Base-by-base conservation (phyloP, 2,113 vertebrate species). In the Anolis sagrei region DNA sequence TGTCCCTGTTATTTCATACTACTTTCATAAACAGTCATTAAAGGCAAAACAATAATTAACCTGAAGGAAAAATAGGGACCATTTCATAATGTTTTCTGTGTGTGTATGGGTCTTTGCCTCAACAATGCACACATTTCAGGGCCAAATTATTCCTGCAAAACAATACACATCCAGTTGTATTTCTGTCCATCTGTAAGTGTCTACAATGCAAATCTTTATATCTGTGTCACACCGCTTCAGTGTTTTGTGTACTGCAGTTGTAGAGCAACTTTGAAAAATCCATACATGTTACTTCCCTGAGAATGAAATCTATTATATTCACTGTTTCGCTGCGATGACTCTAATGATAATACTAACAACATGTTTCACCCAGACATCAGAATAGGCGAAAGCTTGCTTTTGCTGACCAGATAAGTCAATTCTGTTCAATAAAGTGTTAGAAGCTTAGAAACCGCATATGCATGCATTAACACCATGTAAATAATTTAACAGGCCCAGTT, bases 211-310 rank as follows among this genome's bases (percentile, higher is more conserved):
- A 25, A 77, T 70, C 78, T 86, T 49, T 14, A 36, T 81, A 54
- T 0, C 0, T 3, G 8, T 0, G 1, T n/a, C 4, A 19, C 49
- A 6, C 62, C 61, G 5, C 18, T 44, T 32, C 10, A 36, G 3
- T 49, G 36, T 76, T 39, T 0, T 44, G 39, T 44, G 39, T 44
- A 44, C 39, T 16, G 36, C 66, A 44, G 44, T n/a, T 36, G 36
- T 9, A 25, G 3, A 34, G 27, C 61, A 23, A 70, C 39, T 29
- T 66, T 48, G 11, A 32, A 23, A 32, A 58, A 51, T 29, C 81
- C 74, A n/a, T 5, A 49, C 44, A 75, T 69, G 70, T 3, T 77
- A 54, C 69, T 1, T 1, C 16, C 27, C 32, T 23, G 13, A 49
- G 62, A 49, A 8, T 27, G 32, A 77, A 79, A 69, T 51, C 44